phyloP scores from a whole-genome alignment of 2,888 invertebrate species.

The Clepsis dumicolana region DNA sequence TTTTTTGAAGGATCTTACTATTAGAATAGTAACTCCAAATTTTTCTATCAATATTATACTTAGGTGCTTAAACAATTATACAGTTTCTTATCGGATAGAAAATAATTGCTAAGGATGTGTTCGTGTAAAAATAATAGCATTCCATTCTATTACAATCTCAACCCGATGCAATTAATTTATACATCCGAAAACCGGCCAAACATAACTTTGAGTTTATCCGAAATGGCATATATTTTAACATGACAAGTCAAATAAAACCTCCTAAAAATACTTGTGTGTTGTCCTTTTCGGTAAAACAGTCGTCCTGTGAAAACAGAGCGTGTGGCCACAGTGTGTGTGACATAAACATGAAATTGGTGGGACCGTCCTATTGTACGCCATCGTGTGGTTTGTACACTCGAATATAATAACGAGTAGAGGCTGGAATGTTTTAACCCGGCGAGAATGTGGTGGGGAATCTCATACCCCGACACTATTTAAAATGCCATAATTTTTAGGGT shows the following conservation, averaged over 20 bases:
- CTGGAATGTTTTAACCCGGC: not conserved
- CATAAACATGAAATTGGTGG: conserved; percentile 42
- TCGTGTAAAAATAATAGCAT: no score
- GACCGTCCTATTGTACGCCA: conserved; percentile 33
- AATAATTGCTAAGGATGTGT: no score
- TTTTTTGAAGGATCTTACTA: no score
- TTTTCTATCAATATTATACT: no score
- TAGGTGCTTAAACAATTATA: no score
- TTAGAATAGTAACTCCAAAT: no score
- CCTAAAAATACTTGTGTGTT: conserved; percentile 25
- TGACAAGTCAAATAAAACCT: conserved; percentile 15
- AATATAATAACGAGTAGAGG: conserved; percentile 10
- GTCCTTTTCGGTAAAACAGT: conserved; percentile 21
- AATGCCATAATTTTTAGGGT: no score
- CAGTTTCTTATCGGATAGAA: no score
- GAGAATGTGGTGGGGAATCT: no score
- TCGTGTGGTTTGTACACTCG: conserved; percentile 29
- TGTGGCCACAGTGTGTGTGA: conserved; percentile 38
- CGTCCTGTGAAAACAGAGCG: conserved; percentile 40
- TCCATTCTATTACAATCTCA: not conserved
- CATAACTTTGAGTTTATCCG: conserved; percentile 3
- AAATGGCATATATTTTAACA: not conserved
- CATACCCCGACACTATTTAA: no score
- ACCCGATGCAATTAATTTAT: not conserved
- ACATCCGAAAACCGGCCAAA: not conserved